Evolutionary conservation across 2,113 vertebrate genomes (phyloP).

Genomic region (Peucedramus taeniatus): DNA sequence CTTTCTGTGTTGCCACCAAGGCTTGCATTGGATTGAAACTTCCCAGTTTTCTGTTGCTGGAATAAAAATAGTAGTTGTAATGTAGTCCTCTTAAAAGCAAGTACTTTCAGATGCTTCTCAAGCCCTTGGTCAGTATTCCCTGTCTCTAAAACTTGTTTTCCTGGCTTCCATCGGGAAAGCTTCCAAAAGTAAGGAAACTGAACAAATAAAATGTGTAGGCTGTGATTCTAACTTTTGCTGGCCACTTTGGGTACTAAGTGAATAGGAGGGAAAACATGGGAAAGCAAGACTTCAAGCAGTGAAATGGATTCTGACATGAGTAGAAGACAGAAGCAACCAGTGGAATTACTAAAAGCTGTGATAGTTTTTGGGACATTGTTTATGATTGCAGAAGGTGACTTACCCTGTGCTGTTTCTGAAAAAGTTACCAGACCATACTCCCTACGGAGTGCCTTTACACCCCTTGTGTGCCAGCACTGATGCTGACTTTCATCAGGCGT

Average conservation of each 20-base stretch:
- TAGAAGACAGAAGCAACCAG: background rate
- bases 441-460: accelerated
- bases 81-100: background rate
- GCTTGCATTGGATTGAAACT: background rate
- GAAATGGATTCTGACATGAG: background rate
- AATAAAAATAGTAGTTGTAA: background rate
- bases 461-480: background rate
- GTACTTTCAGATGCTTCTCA: background rate
- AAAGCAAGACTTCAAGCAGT: background rate
- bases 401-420: background rate
- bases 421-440: background rate
- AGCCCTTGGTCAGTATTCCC: background rate
- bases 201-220: background rate
- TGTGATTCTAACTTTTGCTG: background rate
- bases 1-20: background rate
- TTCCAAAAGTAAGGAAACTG: background rate
- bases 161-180: background rate
- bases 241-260: background rate
- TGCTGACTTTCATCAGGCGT: background rate
- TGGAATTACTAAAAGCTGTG: background rate
- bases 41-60: background rate
- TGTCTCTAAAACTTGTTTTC: background rate
- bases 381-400: background rate
- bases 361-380: background rate
- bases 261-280: background rate